Base-by-base conservation (phyloP, 2,797 vertebrate species). In the Ara ararauna region DNA sequence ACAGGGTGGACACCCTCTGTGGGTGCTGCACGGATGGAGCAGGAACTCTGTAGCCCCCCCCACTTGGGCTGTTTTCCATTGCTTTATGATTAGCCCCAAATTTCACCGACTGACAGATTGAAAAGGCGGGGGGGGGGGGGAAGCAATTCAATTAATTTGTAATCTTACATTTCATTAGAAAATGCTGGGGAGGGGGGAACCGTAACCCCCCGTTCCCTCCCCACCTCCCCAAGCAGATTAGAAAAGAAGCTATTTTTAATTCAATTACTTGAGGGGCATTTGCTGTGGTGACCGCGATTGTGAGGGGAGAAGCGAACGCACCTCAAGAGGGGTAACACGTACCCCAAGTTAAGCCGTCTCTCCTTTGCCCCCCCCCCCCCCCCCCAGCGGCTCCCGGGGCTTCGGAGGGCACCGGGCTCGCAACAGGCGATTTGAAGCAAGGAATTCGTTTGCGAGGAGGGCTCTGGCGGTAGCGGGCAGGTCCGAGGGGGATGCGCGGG, bases 61-160 rank as follows among this genome's bases (percentile, higher is more conserved):
- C 20, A 22, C 32, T 56, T 56, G 54, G 32, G 20, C 32, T n/a
- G 87, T 82, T 79, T 32, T 47, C 60, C 20, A 83, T 94, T 94
- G 91, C 65, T 91, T 93, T 87, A 65, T 42, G 42, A 72, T 85
- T 58, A 83, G 64, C 67, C 85, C 92, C 86, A 93, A 94, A 89
- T 94, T 95, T 93, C 42, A 60, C 64, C 40, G 23, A 87, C 72
- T 62, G 90, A 89, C 95, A 94, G 92, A 87, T 85, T 84, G 87
- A 24, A 50, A 24, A 10, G 40, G 15, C 14, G 48, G 48, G 47
- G 3, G 4, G 24, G 4, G 24, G 12, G 29, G 1, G 38, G 11
- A 29, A 87, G 82, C 90, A 95, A 96, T 96, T 94, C 32, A 93
- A 95, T 95, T 93, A 95, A 96, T 89, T 95, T 91, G 44, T 96